phyloP scores from a whole-genome alignment of 2,888 invertebrate genomes.

The Macaria notata region DNA sequence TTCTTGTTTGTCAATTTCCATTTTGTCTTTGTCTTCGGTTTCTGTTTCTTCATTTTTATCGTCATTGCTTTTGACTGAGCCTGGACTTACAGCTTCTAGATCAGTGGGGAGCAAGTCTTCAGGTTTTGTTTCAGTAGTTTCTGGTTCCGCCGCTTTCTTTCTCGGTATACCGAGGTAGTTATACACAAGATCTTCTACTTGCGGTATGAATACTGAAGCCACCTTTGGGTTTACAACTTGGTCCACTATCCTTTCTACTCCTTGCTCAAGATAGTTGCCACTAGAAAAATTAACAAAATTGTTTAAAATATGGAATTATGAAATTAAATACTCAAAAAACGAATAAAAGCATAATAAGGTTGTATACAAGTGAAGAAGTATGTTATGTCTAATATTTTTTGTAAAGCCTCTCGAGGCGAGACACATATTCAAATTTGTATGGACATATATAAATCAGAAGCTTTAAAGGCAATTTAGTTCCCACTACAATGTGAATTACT shows the following conservation, averaged over 20 bases:
- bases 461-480: too few relatives aligned
- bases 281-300: conserved; percentile 63
- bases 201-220: conserved; percentile 92
- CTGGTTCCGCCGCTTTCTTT: conserved; percentile 74
- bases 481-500: too few relatives aligned
- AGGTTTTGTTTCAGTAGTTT: conserved; percentile 58
- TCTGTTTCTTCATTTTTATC: conserved; percentile 61
- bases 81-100: conserved; percentile 91
- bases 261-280: conserved; percentile 93
- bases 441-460: too few relatives aligned
- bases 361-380: too few relatives aligned
- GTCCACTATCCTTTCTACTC: conserved; percentile 96
- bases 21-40: conserved; percentile 40
- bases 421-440: too few relatives aligned
- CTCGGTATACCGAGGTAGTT: conserved; percentile 91
- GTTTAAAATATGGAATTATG: background rate
- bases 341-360: too few relatives aligned
- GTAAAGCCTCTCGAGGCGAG: too few relatives aligned
- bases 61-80: conserved; percentile 85
- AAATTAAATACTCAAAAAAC: too few relatives aligned
- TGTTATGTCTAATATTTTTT: too few relatives aligned
- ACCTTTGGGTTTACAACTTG: conserved; percentile 98
- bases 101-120: conserved; percentile 87
- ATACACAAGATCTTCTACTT: conserved; percentile 95
- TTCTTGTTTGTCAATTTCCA: conserved; percentile 53